Base-by-base conservation (phyloP, 2,888 invertebrate genomes). In the Drosophila mettleri region DNA sequence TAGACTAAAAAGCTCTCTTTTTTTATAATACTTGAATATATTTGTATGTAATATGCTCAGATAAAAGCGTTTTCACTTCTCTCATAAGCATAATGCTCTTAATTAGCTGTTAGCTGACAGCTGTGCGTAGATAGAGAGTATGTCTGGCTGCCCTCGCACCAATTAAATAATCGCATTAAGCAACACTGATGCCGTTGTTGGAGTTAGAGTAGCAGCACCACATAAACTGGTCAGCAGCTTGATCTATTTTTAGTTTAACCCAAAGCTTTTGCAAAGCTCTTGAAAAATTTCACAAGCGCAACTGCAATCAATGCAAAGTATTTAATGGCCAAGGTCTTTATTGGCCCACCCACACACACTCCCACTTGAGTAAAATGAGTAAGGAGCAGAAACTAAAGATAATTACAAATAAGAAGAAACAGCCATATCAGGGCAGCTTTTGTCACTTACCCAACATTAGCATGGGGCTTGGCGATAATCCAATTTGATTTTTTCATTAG, bases 401-500 rank as follows among this genome's bases (percentile, higher is more conserved):
- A 33, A 18, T 18, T 27, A 18, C 33, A 18, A 36, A 48, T 45
- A 48, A 48, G 49, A 55, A 59, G 36, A 34, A 43, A 45, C 43
- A 63, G 39, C 16, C 4, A 27, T 10, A 9, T 27, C 16, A 52
- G 27, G 20, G 46, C 38, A 51, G 57, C 46, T 53, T 62, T 54
- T 52, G 52, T 57, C 53, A 74, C 74, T 78, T 72, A 74, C 74
- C 78, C 41, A 77, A 49, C 60, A 60, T 75, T 57, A 58, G 52
- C 48, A 33, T 18, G 22, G 61, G 48, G 68, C 48, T 69, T 66
- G 36, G 68, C 66, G 86, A 86, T 83, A 88, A 88, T 83, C 83
- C 83, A 83, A 88, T 88, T 83, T 88, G 86, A 83, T 82, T 71
- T 67, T 79, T 71, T 82, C 61, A 64, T 78, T 68, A 80, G 78